Base-by-base conservation (phyloP, 2,888 invertebrate genomes). In the Dryadula phaetusa region DNA sequence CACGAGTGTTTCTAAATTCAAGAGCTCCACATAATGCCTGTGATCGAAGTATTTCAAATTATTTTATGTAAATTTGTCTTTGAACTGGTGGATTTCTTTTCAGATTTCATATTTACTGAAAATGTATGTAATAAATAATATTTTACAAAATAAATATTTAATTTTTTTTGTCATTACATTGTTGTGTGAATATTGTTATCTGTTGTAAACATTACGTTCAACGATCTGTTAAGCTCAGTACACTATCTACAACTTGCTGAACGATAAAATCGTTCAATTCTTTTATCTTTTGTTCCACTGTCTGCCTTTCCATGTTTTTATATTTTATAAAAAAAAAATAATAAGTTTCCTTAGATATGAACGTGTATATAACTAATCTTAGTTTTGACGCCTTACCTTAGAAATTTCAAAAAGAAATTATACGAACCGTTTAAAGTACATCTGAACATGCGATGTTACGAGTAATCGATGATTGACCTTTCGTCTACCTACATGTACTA, bases 1-100 rank as follows among this genome's bases (percentile, higher is more conserved):
- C 54, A 60, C 62, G 58, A 53, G 37, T 66, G 54, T 62, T 67
- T 67, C 72, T 70, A 66, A 56, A 74, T 70, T 73, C 71, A 34
- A 56, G 37, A 67, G 74, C 60, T 67, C 72, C 63, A 73, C 52
- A 44, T 54, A 3, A n/a, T 14, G 28, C 18, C 8, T 22, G 18
- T 5, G 12, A 34, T 40, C 0, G 47, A 49, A 49, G 42, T 60
- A 40, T 49, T 49, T 28, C 3, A 22, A 25, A 25, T 14, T 5
- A 7, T 6, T 14, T 7, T 2, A 6, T 12, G 12, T 22, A 22
- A 5, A 20, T 6, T 28, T 28, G 8, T n/a, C n/a, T n/a, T n/a
- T n/a, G n/a, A n/a, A n/a, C n/a, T n/a, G n/a, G n/a, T n/a, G n/a
- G n/a, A n/a, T n/a, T n/a, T n/a, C n/a, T 28, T 28, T 28, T 4